phyloP scores from a whole-genome alignment of 2,113 vertebrate genomes.

The Mus spicilegus region DNA sequence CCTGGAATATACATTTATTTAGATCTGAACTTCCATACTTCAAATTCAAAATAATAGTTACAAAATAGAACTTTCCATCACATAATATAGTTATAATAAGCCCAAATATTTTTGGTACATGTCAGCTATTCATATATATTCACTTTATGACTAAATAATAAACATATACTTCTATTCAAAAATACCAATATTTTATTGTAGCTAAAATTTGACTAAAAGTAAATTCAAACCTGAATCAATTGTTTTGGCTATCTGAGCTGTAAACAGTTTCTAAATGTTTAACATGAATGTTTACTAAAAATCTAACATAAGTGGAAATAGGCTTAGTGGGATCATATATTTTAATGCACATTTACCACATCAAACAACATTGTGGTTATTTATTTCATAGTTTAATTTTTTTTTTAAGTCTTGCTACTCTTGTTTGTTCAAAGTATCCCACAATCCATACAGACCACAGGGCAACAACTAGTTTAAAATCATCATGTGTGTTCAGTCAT shows the following conservation, averaged over 20 bases:
- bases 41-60: background rate
- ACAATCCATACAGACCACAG: conserved; percentile 73
- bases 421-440: conserved; percentile 74
- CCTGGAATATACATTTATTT: background rate
- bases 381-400: conserved; percentile 77
- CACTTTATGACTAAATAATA: conserved; percentile 2
- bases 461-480: conserved; percentile 61
- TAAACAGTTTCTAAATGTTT: conserved; percentile 4
- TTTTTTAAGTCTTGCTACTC: conserved; percentile 72
- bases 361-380: conserved; percentile 1
- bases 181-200: background rate
- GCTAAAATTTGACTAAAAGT: background rate
- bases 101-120: background rate
- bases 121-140: background rate
- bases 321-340: background rate
- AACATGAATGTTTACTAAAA: conserved; percentile 12
- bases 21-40: background rate
- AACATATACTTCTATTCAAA: background rate
- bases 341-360: background rate
- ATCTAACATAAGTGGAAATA: conserved; percentile 15
- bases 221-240: conserved; percentile 3
- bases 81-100: background rate
- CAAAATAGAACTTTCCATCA: background rate
- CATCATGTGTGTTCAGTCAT: conserved; percentile 68
- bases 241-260: background rate